Evolutionary conservation across 2,888 invertebrate species (phyloP), one percentile per base, ranked within the genome.

Genomic region (Sminthurinus aureus): DNA sequence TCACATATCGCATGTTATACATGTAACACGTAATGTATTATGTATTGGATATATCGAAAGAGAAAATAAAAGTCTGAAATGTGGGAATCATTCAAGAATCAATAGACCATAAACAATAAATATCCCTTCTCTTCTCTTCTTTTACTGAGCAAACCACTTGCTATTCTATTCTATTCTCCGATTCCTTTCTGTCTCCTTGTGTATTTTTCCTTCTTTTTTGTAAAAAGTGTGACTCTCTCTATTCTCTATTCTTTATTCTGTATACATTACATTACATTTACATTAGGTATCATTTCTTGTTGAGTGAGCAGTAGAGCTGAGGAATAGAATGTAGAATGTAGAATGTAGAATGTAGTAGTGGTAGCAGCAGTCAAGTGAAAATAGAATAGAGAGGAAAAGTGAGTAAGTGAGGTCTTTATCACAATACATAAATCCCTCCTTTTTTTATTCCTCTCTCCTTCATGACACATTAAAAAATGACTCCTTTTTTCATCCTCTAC

Each of bases 61-160:
- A 73, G 79, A 80, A 80, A 81, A 84, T 84, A 84, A 84, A 84
- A 84, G 81, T 78, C 75, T 81, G 82, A 79, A 85, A 74, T 85
- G 81, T 79, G 79, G 58, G 82, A 86, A 85, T 86, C 85, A 84
- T 86, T 86, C 82, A 83, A 80, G 87, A 84, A 77, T 86, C 87
- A 87, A 87, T 87, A 87, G 86, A 86, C 86, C 86, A 87, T 87
- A 87, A 86, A 86, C 87, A 87, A 87, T 87, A 87, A 87, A 87
- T 87, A 85, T 84, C 84, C 80, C 73, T 83, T 83, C 84, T 81
- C 82, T 78, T n/a, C n/a, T n/a, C n/a, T n/a, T n/a, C 77, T 84
- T 82, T 84, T 78, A 84, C 73, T 78, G 75, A 38, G 24, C 78
- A n/a, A 26, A 24, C 78, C 77, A 64, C 66, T 69, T 78, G n/a